Conservation (phyloP, 2,888 invertebrate genomes). For the Glyphotaelius pellucidus region DNA sequence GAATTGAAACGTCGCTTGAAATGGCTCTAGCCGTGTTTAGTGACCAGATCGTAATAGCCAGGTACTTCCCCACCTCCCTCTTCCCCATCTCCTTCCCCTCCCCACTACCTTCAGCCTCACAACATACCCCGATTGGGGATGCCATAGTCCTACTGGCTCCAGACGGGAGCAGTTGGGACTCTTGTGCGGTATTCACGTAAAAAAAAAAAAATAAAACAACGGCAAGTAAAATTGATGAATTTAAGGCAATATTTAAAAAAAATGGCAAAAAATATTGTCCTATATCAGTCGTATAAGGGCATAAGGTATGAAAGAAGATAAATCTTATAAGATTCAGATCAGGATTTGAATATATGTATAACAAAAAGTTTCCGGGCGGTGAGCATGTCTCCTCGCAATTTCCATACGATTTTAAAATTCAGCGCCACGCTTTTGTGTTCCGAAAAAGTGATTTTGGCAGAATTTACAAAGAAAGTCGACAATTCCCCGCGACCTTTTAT, state of each 20-base stretch:
- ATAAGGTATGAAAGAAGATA: background rate
- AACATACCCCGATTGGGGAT: too few species aligned
- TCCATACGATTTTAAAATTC: constrained; percentile 33
- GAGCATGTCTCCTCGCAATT: background rate
- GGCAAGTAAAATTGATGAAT: background rate
- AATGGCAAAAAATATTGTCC: background rate
- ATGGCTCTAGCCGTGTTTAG: too few species aligned
- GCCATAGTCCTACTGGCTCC: too few species aligned
- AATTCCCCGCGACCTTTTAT: constrained; percentile 46
- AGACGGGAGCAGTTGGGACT: too few species aligned
- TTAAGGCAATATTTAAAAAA: background rate
- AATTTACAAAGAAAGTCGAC: constrained; percentile 44
- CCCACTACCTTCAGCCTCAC: too few species aligned
- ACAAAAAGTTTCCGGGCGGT: constrained; percentile 18
- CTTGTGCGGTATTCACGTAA: too few species aligned
- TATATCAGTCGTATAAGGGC: background rate
- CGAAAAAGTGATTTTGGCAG: constrained; percentile 42
- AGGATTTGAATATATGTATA: constrained; percentile 40
- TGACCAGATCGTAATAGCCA: too few species aligned
- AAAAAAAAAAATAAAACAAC: too few species aligned
- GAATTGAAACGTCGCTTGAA: too few species aligned
- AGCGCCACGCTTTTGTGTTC: constrained; percentile 29
- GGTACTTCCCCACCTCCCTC: too few species aligned
- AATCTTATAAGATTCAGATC: constrained; percentile 19
- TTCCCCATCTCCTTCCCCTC: too few species aligned